phyloP scores from a whole-genome alignment of 2,888 invertebrate species.

The Oxytorus armatus region DNA sequence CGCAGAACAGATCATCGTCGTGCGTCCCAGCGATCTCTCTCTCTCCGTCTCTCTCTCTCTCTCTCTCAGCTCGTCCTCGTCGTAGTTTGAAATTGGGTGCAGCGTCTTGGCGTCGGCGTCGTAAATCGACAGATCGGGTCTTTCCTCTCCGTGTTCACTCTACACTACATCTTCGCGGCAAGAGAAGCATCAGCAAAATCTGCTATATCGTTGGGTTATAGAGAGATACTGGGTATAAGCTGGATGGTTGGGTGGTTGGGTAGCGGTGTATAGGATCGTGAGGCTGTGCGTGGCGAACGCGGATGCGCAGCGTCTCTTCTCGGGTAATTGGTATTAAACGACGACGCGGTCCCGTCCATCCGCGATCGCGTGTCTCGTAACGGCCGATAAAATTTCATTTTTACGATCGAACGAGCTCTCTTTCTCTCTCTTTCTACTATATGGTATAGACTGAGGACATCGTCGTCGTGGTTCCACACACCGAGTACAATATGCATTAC shows the following conservation, averaged over 20 bases:
- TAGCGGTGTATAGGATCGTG: constrained; percentile 29
- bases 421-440: constrained; percentile 27
- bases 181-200: constrained; percentile 11
- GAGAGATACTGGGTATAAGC: constrained; percentile 11
- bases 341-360: constrained; percentile 67
- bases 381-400: constrained; percentile 72
- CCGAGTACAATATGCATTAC: constrained; percentile 5
- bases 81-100: constrained; percentile 62
- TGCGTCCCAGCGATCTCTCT: constrained; percentile 29
- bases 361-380: constrained; percentile 68
- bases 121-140: constrained; percentile 64
- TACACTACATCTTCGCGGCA: constrained; percentile 15
- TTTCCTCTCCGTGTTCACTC: constrained; percentile 36
- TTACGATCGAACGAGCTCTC: constrained; percentile 64
- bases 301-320: constrained; percentile 59
- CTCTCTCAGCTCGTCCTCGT: constrained; percentile 34
- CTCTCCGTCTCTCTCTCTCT: constrained; percentile 16
- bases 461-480: constrained; percentile 41
- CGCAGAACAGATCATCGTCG: constrained; percentile 54
- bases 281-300: constrained; percentile 66
- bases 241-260: constrained; percentile 1
- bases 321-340: constrained; percentile 74
- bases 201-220: constrained; percentile 11
- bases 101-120: constrained; percentile 64
- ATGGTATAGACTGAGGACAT: constrained; percentile 34